Percentiles rank a stretch among this genome's conserved stretches.
phyloP scores from a whole-genome alignment of 2,797 vertebrate genomes.

The Nannoperca obscura region DNA sequence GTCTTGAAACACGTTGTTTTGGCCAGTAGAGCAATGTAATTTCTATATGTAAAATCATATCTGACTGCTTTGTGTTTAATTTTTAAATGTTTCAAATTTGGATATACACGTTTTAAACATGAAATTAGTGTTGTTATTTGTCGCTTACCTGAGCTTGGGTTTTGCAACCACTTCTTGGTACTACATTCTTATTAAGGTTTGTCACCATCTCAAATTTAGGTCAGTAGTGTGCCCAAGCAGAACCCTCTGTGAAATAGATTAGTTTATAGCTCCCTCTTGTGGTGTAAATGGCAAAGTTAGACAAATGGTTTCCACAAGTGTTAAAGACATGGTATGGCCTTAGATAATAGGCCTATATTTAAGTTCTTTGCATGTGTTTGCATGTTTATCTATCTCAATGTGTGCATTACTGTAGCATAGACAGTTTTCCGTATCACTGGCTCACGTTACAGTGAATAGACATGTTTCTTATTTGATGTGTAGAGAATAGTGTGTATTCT shows the following conservation, averaged over 20 bases:
- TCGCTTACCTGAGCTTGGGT: background rate
- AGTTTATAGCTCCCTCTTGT: conserved; percentile 76
- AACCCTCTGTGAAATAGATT: conserved; percentile 3
- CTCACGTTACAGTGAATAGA: background rate
- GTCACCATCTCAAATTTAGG: conserved; percentile 32
- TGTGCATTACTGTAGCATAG: background rate
- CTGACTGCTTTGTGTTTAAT: background rate
- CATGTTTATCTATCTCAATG: background rate
- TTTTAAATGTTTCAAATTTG: background rate
- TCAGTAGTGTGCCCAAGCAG: conserved; percentile 46
- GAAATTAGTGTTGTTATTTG: background rate
- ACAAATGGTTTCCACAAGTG: background rate
- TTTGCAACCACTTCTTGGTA: background rate
- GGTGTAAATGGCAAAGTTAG: conserved; percentile 31
- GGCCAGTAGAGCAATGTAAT: background rate
- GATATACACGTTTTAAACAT: background rate
- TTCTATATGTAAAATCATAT: background rate
- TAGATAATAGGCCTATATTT: background rate
- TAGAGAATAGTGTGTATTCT: background rate
- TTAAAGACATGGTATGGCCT: background rate
- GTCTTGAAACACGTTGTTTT: background rate
- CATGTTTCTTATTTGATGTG: background rate
- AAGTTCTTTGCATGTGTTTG: background rate
- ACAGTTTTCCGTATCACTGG: background rate
- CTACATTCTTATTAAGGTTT: conserved; percentile 13